Evolutionary conservation across 2,888 invertebrate species (phyloP), one percentile per base, ranked within the genome.

Genomic region (Cosmorhoe ocellata): DNA sequence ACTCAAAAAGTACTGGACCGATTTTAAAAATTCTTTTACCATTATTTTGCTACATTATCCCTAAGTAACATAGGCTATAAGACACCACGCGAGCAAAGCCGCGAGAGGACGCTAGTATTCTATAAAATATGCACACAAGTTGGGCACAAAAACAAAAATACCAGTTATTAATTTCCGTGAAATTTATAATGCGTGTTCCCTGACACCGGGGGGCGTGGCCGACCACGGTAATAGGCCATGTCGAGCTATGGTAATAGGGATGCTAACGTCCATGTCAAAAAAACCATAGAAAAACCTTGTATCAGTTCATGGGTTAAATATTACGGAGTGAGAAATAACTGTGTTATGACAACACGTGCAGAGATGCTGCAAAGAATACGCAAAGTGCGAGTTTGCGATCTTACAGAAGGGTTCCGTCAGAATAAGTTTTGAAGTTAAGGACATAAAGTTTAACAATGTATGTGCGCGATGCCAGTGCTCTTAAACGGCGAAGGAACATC

Each of bases 121-220:
- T 7, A 24, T 24, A 7, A 24, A 24, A 24, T 5, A 24, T 7
- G 6, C 1, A 3, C 1, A 24, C 3, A 6, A 7, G 6, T 6
- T 24, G 24, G 7, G 7, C 14, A 13, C 4, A 27, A 38, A 30
- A 30, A 30, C 10, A 18, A 30, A 27, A 37, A 83, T 86, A 81
- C 85, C 69, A 61, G 68, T 76, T 79, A 86, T 79, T 84, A 80
- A 76, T 83, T 81, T 79, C 78, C 83, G 83, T 83, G 74, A 82
- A 84, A 86, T 84, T 82, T 69, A 60, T 62, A 61, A 57, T 51
- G 58, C 58, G 40, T 77, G 72, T 74, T 65, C 60, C 62, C 12
- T 62, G 72, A 79, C 79, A 74, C 77, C 74, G 66, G 36, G 49
- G 55, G 63, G 62, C 59, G 63, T 60, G 59, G 63, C 52, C 54